These are phyloP conservation scores for Lepidurus arcticus DNA, from an alignment of 1,140 invertebrate species.

Conservation along the genomic window DNA sequence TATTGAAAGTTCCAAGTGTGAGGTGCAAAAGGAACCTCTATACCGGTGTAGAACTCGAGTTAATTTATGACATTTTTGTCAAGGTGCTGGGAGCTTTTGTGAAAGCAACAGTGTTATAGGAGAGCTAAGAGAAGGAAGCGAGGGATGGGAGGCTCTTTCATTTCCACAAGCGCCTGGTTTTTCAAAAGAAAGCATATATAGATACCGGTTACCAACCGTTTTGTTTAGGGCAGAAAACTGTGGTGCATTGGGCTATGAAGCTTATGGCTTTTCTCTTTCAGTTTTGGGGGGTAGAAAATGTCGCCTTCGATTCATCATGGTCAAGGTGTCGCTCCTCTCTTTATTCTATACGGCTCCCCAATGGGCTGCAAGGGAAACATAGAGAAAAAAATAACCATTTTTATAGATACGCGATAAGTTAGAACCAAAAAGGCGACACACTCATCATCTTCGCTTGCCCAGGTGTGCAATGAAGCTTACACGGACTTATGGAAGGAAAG, in stretches of 20 bases:
- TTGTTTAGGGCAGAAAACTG: background rate
- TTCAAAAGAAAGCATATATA: background rate
- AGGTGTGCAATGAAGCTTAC: conserved; percentile 12
- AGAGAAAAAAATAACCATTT: background rate
- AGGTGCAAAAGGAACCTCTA: too few relatives aligned
- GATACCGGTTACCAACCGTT: conserved; percentile 1
- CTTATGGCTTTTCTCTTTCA: too few relatives aligned
- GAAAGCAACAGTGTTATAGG: background rate
- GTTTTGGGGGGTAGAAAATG: background rate
- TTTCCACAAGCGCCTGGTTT: too few relatives aligned
- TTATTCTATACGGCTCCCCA: background rate
- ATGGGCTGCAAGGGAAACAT: background rate
- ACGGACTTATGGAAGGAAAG: background rate
- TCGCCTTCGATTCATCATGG: conserved; percentile 18
- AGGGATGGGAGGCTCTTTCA: too few relatives aligned
- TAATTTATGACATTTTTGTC: conserved; percentile 19
- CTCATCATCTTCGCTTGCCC: background rate
- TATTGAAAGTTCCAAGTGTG: background rate
- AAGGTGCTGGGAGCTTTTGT: background rate
- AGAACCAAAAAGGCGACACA: background rate
- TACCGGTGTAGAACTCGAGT: background rate
- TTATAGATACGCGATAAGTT: background rate
- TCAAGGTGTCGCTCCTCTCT: background rate
- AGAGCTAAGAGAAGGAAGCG: background rate
- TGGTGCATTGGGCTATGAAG: too few relatives aligned